These are phyloP conservation scores for Sebastes goodei DNA, from an alignment of 2,797 vertebrate genomes.

Conservation along the genomic window DNA sequence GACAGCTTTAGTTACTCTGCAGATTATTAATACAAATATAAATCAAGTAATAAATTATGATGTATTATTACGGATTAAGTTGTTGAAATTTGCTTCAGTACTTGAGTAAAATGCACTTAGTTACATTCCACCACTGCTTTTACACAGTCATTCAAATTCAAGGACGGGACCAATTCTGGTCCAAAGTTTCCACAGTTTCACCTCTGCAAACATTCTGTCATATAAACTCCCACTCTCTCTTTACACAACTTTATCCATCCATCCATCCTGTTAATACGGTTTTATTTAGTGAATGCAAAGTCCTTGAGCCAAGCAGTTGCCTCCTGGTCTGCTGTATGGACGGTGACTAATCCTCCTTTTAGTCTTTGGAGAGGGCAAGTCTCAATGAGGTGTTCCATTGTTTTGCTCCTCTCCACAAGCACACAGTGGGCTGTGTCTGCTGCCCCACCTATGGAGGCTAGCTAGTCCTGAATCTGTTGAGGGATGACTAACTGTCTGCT, in stretches of 20 bases:
- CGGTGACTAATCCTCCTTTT: neutral
- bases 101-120: neutral
- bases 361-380: neutral
- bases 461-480: neutral
- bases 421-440: neutral
- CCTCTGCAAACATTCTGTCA: neutral
- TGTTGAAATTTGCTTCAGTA: neutral
- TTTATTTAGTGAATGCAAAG: neutral
- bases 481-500: neutral
- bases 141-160: neutral
- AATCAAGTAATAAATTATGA: too few relatives aligned
- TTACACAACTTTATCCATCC: neutral
- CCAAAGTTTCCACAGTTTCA: neutral
- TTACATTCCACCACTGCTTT: neutral
- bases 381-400: neutral
- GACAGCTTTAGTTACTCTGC: too few relatives aligned
- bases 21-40: too few relatives aligned
- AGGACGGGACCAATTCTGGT: neutral
- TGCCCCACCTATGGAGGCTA: neutral
- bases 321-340: neutral
- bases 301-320: neutral
- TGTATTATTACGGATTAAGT: neutral
- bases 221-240: neutral
- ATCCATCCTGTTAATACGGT: neutral
- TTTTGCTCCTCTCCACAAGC: neutral